These are phyloP conservation scores for Ypsolopha scabrella DNA, from an alignment of 2,888 invertebrate genomes.

Conservation along the genomic window DNA sequence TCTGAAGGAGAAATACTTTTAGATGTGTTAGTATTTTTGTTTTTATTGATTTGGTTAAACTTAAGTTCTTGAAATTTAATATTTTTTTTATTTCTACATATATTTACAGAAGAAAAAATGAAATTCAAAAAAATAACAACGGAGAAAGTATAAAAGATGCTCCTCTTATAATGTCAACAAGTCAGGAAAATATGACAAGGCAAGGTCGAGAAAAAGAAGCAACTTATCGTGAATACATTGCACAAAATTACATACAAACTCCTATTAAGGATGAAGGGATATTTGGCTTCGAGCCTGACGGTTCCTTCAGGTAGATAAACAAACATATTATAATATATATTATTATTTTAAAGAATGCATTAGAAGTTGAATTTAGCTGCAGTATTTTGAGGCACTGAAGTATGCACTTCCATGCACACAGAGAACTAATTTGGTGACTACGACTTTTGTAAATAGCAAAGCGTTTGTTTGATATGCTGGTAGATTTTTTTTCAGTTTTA, in stretches of 20 bases:
- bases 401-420: no score
- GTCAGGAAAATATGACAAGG: conserved; percentile 73
- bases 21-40: conserved; percentile 54
- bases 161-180: conserved; percentile 67
- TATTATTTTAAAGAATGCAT: not conserved
- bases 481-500: conserved; percentile 12
- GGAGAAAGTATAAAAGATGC: conserved; percentile 59
- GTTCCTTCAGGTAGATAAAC: conserved; percentile 49
- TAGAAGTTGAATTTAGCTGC: not conserved
- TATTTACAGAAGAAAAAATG: conserved; percentile 53
- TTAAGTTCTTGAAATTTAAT: not conserved
- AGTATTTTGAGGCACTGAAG: not conserved
- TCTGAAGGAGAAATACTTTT: conserved; percentile 85
- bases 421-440: no score
- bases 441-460: no score
- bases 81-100: not conserved
- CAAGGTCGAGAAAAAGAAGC: conserved; percentile 59
- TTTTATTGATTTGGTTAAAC: not conserved
- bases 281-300: conserved; percentile 64
- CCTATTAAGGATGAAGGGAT: conserved; percentile 72
- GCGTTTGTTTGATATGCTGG: conserved; percentile 9
- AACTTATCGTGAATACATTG: conserved; percentile 48
- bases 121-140: conserved; percentile 47
- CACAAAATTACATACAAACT: conserved; percentile 66
- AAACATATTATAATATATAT: not conserved